phyloP scores from a whole-genome alignment of 2,888 invertebrate species.

The Sesia bembeciformis region DNA sequence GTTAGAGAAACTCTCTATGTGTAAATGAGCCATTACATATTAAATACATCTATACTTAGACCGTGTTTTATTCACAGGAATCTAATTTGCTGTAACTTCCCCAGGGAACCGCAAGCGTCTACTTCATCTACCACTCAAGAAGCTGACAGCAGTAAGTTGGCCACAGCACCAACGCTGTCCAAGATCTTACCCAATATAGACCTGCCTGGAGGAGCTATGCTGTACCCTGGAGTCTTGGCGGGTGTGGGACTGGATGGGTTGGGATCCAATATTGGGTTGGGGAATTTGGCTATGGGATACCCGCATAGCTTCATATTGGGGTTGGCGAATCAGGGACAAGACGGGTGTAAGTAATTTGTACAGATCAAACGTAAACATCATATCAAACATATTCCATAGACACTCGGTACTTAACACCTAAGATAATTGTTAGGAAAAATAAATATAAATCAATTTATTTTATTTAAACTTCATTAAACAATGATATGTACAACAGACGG shows the following conservation, averaged over 20 bases:
- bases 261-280: constrained; percentile 51
- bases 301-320: constrained; percentile 67
- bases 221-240: constrained; percentile 51
- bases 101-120: constrained; percentile 49
- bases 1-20: no score
- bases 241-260: constrained; percentile 47
- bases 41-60: no score
- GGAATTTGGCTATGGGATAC: constrained; percentile 62
- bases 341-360: constrained; percentile 39
- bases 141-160: constrained; percentile 50
- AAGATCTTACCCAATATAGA: constrained; percentile 56
- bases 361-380: no score
- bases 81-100: neutral
- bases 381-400: no score
- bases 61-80: no score
- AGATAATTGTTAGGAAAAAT: no score
- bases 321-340: constrained; percentile 63
- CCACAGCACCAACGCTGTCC: constrained; percentile 31
- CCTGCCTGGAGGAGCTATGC: constrained; percentile 62
- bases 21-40: no score
- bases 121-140: constrained; percentile 55
- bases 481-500: no score
- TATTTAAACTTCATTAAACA: no score
- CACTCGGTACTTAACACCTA: no score
- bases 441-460: no score